Evolutionary conservation across 2,113 vertebrate genomes (phyloP).

Genomic region (Gambusia holbrooki): DNA sequence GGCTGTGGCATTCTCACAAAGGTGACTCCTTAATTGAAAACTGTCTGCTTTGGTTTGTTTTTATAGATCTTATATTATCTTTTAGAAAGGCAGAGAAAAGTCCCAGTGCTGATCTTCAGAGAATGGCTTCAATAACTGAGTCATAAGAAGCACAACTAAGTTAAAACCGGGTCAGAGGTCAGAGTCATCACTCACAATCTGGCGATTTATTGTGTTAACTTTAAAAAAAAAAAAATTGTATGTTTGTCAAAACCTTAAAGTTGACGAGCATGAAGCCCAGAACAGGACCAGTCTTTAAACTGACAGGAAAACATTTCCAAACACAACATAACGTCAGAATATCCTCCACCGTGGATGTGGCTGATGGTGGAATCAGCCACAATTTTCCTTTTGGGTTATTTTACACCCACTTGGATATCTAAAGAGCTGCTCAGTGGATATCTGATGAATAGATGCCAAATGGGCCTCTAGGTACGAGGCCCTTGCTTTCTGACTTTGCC

Average conservation of each 20-base stretch:
- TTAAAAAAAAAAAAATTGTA: too few relatives aligned
- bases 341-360: background rate
- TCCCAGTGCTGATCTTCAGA: too few relatives aligned
- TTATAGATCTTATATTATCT: too few relatives aligned
- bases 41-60: background rate
- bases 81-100: background rate
- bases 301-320: conserved; percentile 21
- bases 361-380: conserved; percentile 6
- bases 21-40: background rate
- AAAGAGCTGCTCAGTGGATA: conserved; percentile 39
- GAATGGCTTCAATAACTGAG: background rate
- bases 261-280: background rate
- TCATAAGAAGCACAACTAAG: too few relatives aligned
- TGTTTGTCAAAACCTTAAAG: too few relatives aligned
- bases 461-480: conserved; percentile 38
- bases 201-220: too few relatives aligned
- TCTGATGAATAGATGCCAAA: conserved; percentile 54
- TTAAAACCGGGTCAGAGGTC: too few relatives aligned
- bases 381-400: conserved; percentile 38
- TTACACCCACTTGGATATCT: conserved; percentile 36
- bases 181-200: too few relatives aligned
- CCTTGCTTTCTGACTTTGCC: conserved; percentile 40
- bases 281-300: background rate
- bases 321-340: conserved; percentile 18
- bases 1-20: background rate